A percentile compares a stretch with the other conserved stretches of the same genome.
phyloP scores from a whole-genome alignment of 1,140 invertebrate species.

The Drosophila subobscura region DNA sequence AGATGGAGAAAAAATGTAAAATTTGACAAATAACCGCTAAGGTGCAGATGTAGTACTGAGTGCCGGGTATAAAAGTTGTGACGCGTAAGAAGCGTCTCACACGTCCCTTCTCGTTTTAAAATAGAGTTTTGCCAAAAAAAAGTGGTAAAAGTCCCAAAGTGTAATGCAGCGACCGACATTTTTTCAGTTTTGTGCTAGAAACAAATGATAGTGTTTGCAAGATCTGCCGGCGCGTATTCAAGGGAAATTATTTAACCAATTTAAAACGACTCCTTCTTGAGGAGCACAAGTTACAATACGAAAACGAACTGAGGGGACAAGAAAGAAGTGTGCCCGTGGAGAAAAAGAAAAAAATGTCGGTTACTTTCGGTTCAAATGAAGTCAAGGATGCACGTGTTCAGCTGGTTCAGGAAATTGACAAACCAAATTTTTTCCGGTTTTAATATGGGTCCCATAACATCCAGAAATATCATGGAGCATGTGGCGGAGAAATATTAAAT shows the following conservation, averaged over 20 bases:
- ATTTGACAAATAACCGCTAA: too few relatives aligned
- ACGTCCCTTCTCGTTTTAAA: too few relatives aligned
- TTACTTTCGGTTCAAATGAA: neutral
- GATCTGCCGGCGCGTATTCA: neutral
- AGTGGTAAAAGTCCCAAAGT: too few relatives aligned
- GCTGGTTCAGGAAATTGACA: neutral
- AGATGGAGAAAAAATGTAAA: too few relatives aligned
- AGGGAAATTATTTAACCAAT: neutral
- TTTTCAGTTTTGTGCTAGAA: neutral
- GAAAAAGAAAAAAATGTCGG: neutral
- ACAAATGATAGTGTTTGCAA: neutral
- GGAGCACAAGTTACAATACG: neutral
- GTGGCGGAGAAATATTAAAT: neutral
- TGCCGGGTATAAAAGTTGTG: too few relatives aligned
- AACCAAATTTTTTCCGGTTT: too few relatives aligned
- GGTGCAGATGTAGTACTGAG: too few relatives aligned
- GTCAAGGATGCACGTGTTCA: neutral
- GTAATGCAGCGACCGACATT: too few relatives aligned
- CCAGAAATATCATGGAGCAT: conserved; percentile 2
- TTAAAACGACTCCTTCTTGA: neutral
- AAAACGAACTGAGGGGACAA: neutral
- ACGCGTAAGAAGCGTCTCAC: too few relatives aligned
- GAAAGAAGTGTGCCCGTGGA: neutral
- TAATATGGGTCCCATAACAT: too few relatives aligned
- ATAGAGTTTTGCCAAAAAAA: too few relatives aligned